Evolutionary conservation across 2,113 vertebrate genomes (phyloP).

Genomic region (Alligator sinensis): DNA sequence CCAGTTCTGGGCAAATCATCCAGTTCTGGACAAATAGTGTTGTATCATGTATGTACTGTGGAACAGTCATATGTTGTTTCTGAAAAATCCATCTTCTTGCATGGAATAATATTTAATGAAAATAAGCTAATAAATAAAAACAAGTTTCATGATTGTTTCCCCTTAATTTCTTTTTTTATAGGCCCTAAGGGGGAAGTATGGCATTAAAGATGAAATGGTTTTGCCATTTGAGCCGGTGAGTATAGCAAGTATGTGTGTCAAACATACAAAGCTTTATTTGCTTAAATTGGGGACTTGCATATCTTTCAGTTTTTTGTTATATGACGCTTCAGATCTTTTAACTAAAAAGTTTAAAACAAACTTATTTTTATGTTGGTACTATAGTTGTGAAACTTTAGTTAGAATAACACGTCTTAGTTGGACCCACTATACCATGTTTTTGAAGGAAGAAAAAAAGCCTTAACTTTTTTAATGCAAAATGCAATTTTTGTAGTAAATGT

Average conservation of each 20-base stretch:
- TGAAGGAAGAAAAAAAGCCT: neutral
- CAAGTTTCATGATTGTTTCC: neutral
- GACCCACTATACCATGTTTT: neutral
- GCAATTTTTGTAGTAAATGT: neutral
- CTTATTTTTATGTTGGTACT: neutral
- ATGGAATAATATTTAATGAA: neutral
- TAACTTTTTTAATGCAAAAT: neutral
- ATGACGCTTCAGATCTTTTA: neutral
- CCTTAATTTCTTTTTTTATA: conserved; percentile 60
- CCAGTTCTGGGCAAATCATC: neutral
- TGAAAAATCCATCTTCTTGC: neutral
- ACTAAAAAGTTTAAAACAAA: neutral
- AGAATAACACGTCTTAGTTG: no score
- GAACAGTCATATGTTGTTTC: neutral
- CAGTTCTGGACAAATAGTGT: neutral
- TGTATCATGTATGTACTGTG: neutral
- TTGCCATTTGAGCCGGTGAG: conserved; percentile 95
- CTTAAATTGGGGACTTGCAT: neutral
- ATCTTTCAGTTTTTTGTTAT: neutral
- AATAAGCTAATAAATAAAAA: neutral
- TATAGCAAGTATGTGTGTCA: rapidly evolving
- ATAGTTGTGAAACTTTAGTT: neutral
- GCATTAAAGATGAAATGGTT: conserved; percentile 96
- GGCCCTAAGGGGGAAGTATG: conserved; percentile 93
- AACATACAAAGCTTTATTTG: neutral